Conservation (phyloP, 1,140 invertebrate species). For the Polypedilum vanderplanki region DNA sequence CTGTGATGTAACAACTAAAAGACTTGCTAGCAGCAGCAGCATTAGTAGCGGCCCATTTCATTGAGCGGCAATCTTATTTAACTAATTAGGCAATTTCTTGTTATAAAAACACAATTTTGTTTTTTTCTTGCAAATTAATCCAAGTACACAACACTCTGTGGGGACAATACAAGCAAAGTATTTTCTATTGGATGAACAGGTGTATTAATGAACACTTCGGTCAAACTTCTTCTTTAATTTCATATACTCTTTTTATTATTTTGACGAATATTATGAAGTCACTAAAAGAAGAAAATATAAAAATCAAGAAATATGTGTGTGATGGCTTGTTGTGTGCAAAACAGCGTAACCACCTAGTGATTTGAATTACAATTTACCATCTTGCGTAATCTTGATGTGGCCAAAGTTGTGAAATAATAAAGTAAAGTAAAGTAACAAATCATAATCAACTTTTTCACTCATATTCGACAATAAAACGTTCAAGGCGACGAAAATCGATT, state of each 20-base stretch:
- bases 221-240: too few relatives aligned
- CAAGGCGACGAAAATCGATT: too few relatives aligned
- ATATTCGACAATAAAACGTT: too few relatives aligned
- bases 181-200: too few relatives aligned
- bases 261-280: too few relatives aligned
- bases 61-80: not conserved
- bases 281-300: too few relatives aligned
- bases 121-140: too few relatives aligned
- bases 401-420: conserved; percentile 7
- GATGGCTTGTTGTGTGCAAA: not conserved
- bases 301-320: too few relatives aligned
- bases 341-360: conserved; percentile 4
- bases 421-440: not conserved
- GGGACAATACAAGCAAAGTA: too few relatives aligned
- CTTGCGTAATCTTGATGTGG: conserved; percentile 16
- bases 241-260: too few relatives aligned
- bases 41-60: conserved; percentile 1
- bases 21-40: not conserved
- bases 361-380: conserved; percentile 19
- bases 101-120: not conserved
- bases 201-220: too few relatives aligned
- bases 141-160: too few relatives aligned
- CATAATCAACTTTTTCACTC: not conserved
- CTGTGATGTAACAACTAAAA: not conserved
- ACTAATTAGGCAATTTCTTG: conserved; percentile 6